Evolutionary conservation across 2,888 invertebrate genomes (phyloP), one percentile per base, ranked within the genome.

Genomic region (Notodonta ziczac): DNA sequence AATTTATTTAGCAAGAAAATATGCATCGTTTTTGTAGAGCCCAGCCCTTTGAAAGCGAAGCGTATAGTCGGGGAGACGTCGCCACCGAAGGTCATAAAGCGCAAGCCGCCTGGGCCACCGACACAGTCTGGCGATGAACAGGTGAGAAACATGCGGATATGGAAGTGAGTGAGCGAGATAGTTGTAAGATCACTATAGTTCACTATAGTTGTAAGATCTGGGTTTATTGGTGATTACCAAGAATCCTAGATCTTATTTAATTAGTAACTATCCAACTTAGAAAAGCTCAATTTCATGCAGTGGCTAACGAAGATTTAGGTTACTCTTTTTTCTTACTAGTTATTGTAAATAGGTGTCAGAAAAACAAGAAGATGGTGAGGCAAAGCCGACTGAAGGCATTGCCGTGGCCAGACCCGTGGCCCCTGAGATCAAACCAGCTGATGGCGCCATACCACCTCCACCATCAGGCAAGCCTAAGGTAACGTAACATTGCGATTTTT

Each of bases 21-120:
- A 24, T 24, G n/a, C 16, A 42, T n/a, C 16, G n/a, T 54, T 39
- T 39, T 54, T 39, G 13, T 59, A 91, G 93, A 92, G 59, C 91
- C 91, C 32, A 89, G 87, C 72, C 91, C 92, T 4, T 69, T 93
- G 63, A 89, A 85, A 66, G 81, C 86, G 0, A 86, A 88, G 62
- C 84, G 89, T 3, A 81, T 84, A 0, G 83, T 89, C 0, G 90
- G 91, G 5, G 92, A 90, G 12, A 66, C 73, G 4, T 86, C 93
- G 8, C 93, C 94, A 9, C 94, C 94, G 0, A 94, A 93, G 61
- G 94, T 94, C 1, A 87, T 94, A 59, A 95, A 95, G 82, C 86
- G 89, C 66, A 92, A 91, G 66, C 67, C 89, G 0, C 73, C 84
- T 0, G 78, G 73, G 2, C 74, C 85, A 2, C 75, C 84, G 0